Evolutionary conservation across 1,140 invertebrate genomes (phyloP).

Genomic region (Conus ventricosus): DNA sequence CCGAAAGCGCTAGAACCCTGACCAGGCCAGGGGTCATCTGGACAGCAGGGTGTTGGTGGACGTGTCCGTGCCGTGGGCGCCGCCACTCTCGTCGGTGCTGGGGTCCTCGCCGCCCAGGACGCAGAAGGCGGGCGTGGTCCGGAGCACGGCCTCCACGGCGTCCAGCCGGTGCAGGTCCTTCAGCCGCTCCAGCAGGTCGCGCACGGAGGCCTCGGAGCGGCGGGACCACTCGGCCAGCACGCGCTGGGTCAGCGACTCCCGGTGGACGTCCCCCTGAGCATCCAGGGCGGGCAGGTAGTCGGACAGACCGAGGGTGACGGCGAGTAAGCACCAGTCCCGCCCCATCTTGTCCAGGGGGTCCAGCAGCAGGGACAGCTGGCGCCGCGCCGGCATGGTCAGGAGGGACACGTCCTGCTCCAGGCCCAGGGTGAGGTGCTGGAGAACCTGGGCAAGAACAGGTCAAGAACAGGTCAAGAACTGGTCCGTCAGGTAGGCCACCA

Average conservation of each 20-base stretch:
- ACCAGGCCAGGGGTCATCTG: slow-evolving; percentile 47
- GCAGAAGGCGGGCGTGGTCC: slow-evolving; percentile 75
- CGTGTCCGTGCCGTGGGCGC: not conserved
- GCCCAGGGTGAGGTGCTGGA: not conserved
- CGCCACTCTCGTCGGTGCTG: slow-evolving; percentile 60
- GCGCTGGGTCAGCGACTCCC: slow-evolving; percentile 75
- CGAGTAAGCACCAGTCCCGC: slow-evolving; percentile 88
- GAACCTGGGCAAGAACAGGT: not conserved
- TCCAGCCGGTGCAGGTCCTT: slow-evolving; percentile 77
- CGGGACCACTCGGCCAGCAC: slow-evolving; percentile 77
- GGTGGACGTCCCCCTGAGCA: slow-evolving; percentile 24
- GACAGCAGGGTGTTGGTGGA: slow-evolving; percentile 69
- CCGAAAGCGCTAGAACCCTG: too few relatives aligned
- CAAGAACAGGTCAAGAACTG: too few relatives aligned
- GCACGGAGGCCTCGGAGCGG: slow-evolving; percentile 73
- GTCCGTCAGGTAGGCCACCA: too few relatives aligned
- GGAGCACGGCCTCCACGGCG: slow-evolving; percentile 76
- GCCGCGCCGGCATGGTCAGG: slow-evolving; percentile 75
- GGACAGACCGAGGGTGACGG: slow-evolving; percentile 82
- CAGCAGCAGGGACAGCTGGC: slow-evolving; percentile 84
- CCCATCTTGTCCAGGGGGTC: slow-evolving; percentile 79
- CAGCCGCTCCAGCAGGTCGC: slow-evolving; percentile 75
- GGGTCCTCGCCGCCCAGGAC: slow-evolving; percentile 60
- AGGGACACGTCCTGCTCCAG: not conserved
- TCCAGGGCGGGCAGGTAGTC: slow-evolving; percentile 76